Percentiles rank a stretch among this genome's conserved stretches.
Conservation (phyloP, 1,140 invertebrate genomes). For the Panagrolaimus sp. region DNA sequence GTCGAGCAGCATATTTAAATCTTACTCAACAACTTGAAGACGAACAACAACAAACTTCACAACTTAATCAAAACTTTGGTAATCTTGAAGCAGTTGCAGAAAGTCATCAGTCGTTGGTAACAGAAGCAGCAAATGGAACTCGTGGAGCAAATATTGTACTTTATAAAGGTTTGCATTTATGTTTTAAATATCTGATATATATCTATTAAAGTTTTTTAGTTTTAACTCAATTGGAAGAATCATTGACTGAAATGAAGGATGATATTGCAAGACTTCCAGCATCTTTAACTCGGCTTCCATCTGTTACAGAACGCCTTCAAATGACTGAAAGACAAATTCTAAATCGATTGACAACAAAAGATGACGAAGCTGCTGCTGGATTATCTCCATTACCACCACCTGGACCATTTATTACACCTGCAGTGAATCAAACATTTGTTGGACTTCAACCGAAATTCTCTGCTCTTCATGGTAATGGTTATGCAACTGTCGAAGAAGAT, state of each 20-base stretch:
- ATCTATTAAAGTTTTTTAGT: conserved; percentile 67
- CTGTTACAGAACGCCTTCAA: conserved; percentile 87
- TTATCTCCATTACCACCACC: conserved; percentile 52
- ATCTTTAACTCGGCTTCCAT: conserved; percentile 89
- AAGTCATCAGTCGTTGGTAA: conserved; percentile 90
- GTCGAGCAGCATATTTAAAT: conserved; percentile 83
- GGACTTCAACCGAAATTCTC: conserved; percentile 59
- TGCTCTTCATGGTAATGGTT: conserved; percentile 30
- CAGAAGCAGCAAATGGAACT: conserved; percentile 86
- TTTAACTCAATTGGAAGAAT: conserved; percentile 92
- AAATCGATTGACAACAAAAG: conserved; percentile 52
- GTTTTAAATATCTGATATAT: conserved; percentile 18
- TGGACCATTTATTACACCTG: conserved; percentile 57
- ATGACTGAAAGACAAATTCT: conserved; percentile 74
- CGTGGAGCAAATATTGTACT: conserved; percentile 96
- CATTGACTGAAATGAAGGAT: conserved; percentile 98
- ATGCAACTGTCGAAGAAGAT: conserved; percentile 13
- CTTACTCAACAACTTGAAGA: not conserved
- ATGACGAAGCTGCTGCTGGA: conserved; percentile 50
- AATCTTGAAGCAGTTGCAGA: conserved; percentile 83
- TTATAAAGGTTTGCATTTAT: conserved; percentile 75
- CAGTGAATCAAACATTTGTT: conserved; percentile 35
- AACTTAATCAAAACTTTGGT: conserved; percentile 75
- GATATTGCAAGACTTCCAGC: conserved; percentile 94
- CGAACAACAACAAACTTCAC: conserved; percentile 10